Conservation (phyloP, 2,113 vertebrate species). For the Rhynchomys soricoides region DNA sequence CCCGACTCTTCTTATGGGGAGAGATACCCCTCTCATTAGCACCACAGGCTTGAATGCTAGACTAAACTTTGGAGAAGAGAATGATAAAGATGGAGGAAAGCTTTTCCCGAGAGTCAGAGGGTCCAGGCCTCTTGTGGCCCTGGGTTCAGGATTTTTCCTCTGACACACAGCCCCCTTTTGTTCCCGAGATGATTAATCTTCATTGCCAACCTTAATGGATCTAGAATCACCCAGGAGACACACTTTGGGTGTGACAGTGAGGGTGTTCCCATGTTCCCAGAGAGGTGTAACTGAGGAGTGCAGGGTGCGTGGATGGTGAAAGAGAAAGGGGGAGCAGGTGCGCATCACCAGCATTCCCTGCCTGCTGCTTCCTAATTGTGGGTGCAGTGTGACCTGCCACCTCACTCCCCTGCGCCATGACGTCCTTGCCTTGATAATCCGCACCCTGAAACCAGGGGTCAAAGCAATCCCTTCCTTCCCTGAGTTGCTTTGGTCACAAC, state of each 20-base stretch:
- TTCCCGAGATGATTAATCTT: neutral
- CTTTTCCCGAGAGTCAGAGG: neutral
- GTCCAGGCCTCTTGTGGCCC: neutral
- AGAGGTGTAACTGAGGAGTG: neutral
- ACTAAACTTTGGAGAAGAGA: too few species aligned
- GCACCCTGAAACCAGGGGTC: neutral
- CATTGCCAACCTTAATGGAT: neutral
- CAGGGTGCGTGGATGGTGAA: neutral
- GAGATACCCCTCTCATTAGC: neutral
- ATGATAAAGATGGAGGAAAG: neutral
- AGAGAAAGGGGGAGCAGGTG: neutral
- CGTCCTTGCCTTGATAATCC: neutral
- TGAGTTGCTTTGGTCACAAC: neutral
- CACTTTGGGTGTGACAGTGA: neutral
- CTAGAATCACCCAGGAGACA: neutral
- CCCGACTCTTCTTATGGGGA: neutral
- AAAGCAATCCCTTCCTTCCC: neutral
- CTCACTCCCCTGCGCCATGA: neutral
- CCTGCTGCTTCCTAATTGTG: neutral
- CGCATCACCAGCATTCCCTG: neutral
- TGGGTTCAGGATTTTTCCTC: neutral
- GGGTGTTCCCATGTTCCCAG: neutral
- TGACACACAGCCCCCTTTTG: neutral
- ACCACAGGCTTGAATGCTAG: neutral
- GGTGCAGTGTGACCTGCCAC: too few species aligned